Evolutionary conservation across 2,888 invertebrate genomes (phyloP).

Genomic region (Pimpla rufipes): DNA sequence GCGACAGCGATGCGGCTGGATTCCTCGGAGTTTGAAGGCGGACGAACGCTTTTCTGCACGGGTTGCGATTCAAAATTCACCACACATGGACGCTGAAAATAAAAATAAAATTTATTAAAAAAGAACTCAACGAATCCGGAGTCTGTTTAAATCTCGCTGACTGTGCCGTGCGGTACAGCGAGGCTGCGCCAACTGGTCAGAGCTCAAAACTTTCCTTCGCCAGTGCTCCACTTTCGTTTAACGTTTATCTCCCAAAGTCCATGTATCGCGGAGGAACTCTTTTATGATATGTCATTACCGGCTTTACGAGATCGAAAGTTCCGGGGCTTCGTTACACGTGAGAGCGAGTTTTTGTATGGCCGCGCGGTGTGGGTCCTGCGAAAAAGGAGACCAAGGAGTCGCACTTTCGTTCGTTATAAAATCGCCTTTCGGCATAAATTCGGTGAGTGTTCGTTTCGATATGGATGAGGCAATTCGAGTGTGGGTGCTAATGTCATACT

Average conservation of each 20-base stretch:
- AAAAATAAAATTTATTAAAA: too few relatives aligned
- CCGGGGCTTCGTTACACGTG: neutral
- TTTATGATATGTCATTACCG: neutral
- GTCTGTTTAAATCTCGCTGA: too few relatives aligned
- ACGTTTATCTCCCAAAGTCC: neutral
- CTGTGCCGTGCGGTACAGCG: too few relatives aligned
- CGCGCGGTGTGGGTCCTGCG: neutral
- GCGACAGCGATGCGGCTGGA: too few relatives aligned
- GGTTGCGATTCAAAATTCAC: too few relatives aligned
- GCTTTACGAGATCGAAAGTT: neutral
- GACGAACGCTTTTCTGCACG: too few relatives aligned
- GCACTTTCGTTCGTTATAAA: neutral
- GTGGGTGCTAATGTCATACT: neutral
- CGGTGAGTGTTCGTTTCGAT: neutral
- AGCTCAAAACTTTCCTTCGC: neutral
- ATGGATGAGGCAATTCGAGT: neutral
- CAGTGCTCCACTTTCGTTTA: neutral
- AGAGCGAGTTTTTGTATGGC: neutral
- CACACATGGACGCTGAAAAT: too few relatives aligned
- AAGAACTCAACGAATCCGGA: too few relatives aligned
- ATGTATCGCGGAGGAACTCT: neutral
- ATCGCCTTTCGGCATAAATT: neutral
- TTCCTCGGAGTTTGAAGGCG: too few relatives aligned
- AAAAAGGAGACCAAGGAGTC: neutral
- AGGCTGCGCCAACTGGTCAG: too few relatives aligned